A percentile compares a stretch with the other conserved stretches of the same genome.
phyloP scores from a whole-genome alignment of 2,888 invertebrate species.

The Pharmacophagus antenor region DNA sequence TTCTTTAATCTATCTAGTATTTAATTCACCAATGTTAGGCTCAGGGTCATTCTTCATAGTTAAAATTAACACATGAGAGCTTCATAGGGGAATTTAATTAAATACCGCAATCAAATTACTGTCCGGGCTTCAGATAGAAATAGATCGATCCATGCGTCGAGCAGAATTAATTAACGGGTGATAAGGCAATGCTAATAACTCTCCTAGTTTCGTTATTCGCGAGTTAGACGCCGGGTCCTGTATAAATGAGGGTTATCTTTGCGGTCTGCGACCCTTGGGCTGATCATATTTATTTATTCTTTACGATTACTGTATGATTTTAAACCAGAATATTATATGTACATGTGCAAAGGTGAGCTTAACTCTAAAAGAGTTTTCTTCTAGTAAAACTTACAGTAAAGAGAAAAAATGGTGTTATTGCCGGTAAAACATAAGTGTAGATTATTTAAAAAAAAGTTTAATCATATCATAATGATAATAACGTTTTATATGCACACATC shows the following conservation, averaged over 20 bases:
- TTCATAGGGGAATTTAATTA: slow-evolving; percentile 32
- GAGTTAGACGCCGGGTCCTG: slow-evolving; percentile 4
- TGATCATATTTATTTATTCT: slow-evolving; percentile 1
- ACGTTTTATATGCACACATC: too few relatives aligned
- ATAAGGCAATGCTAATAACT: slow-evolving; percentile 69
- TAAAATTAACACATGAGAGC: too few relatives aligned
- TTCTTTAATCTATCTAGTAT: too few relatives aligned
- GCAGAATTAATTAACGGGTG: slow-evolving; percentile 63
- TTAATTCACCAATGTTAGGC: too few relatives aligned
- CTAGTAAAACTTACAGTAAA: too few relatives aligned
- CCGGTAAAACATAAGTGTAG: too few relatives aligned
- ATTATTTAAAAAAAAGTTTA: too few relatives aligned
- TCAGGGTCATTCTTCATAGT: too few relatives aligned
- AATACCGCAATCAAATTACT: slow-evolving; percentile 34
- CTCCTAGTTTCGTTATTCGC: slow-evolving; percentile 34
- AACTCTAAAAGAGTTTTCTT: too few relatives aligned
- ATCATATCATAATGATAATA: too few relatives aligned
- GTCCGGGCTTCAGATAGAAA: slow-evolving; percentile 32
- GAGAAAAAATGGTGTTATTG: too few relatives aligned
- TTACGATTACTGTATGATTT: neutral
- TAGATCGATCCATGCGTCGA: slow-evolving; percentile 35
- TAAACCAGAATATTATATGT: slow-evolving; percentile 6
- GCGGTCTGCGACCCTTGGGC: slow-evolving; percentile 12
- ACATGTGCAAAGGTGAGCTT: too few relatives aligned
- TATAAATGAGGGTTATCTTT: slow-evolving; percentile 41